Evolutionary conservation across 2,888 invertebrate species (phyloP), one percentile per base, ranked within the genome.

Genomic region (Leptura quadrifasciata): DNA sequence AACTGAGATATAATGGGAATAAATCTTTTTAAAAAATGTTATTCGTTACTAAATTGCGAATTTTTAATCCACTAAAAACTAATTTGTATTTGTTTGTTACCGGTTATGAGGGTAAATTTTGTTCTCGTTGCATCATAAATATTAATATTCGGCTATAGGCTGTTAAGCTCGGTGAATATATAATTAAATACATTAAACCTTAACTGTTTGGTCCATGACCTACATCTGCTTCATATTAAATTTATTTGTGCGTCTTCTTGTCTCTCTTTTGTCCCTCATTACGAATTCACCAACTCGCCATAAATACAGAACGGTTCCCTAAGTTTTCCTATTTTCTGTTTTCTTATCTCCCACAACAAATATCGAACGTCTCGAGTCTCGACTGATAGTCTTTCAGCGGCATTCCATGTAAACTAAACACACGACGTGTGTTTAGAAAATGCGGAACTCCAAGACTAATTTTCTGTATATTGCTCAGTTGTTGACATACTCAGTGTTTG

Each of bases 301-400:
- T 69, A 69, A 69, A 69, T 69, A 69, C 39, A 69, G 58, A 69
- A 60, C 69, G 57, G 69, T 69, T 69, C 47, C 69, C 69, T 47
- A n/a, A 58, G 69, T 69, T 69, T 68, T 69, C 69, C 24, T 69
- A 69, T 69, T 69, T 69, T 69, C 69, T 31, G 58, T 58, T 58
- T 35, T 60, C 69, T 69, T 69, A 69, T 69, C 69, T 69, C 31
- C 68, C 68, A 20, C 18, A 68, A 57, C 55, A 57, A 68, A 57
- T 68, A 68, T 68, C 68, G 55, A 68, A 35, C 15, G 60, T 60
- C n/a, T 27, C 60, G 21, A 3, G 60, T 57, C 60, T 27, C 60
- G 60, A 60, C 60, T 60, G 60, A 10, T 20, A 60, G 21, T 27
- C 60, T 60, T 17, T 27, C 55, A 20, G 31, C 10, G 17, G 31